phyloP scores from a whole-genome alignment of 2,797 vertebrate species.

The Sternarchorhynchus goeldii region DNA sequence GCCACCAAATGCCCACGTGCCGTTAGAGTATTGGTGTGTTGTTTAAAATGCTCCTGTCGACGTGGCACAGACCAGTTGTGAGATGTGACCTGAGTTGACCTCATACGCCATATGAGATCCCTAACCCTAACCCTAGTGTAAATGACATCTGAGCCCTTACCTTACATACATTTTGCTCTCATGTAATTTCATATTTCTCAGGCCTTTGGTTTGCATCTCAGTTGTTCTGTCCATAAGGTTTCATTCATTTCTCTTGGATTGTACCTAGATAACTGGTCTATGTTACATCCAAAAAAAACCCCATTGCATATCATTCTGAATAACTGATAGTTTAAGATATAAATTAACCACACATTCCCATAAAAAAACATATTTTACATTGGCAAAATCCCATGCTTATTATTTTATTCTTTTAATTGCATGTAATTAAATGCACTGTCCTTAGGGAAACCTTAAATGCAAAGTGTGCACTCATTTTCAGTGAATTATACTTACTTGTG shows the following conservation, averaged over 20 bases:
- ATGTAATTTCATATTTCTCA: constrained; percentile 14
- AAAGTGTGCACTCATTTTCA: constrained; percentile 37
- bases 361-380: too few relatives aligned
- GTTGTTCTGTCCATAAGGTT: constrained; percentile 25
- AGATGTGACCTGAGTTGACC: constrained; percentile 38
- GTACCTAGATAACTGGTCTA: constrained; percentile 18
- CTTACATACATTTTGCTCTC: neutral
- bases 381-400: too few relatives aligned
- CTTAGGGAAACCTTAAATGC: constrained; percentile 31
- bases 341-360: neutral
- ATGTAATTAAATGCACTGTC: constrained; percentile 48
- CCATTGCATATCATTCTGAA: constrained; percentile 10
- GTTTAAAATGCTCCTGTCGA: constrained; percentile 14
- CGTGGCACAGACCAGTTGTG: constrained; percentile 25
- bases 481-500: constrained; percentile 35
- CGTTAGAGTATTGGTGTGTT: constrained; percentile 15
- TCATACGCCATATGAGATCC: constrained; percentile 6
- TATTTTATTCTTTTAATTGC: neutral
- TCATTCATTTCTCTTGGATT: constrained; percentile 24
- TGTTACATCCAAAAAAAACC: neutral
- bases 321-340: neutral
- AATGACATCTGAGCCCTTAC: constrained; percentile 22
- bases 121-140: neutral
- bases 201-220: constrained; percentile 15
- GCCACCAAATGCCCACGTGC: constrained; percentile 39